Conservation (phyloP, 1,140 invertebrate species). For the Drosophila ficusphila region DNA sequence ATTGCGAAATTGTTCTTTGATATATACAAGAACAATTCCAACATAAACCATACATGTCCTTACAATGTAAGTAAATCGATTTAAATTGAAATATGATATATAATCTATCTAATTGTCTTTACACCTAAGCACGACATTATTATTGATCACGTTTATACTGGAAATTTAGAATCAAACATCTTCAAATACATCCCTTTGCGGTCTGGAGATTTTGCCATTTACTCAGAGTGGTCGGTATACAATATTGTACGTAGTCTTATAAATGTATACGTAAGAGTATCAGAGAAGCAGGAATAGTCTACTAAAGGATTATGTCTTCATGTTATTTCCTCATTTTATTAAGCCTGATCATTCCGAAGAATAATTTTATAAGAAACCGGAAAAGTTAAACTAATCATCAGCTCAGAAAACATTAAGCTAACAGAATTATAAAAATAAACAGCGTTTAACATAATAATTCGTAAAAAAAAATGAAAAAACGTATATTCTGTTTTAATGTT, state of each 20-base stretch:
- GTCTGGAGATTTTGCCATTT: conserved; percentile 38
- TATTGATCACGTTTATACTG: conserved; percentile 49
- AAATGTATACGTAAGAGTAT: conserved; percentile 16
- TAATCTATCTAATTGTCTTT: neutral
- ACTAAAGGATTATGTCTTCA: no score
- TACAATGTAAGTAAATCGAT: conserved; percentile 36
- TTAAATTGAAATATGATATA: no score
- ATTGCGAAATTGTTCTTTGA: conserved; percentile 17
- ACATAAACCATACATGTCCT: conserved; percentile 58
- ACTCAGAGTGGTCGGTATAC: neutral
- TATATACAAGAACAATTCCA: conserved; percentile 13
- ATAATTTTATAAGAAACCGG: no score
- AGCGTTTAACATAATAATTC: no score
- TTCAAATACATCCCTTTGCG: conserved; percentile 16
- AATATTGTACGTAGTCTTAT: neutral
- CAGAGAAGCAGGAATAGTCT: conserved; percentile 3
- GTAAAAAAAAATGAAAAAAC: no score
- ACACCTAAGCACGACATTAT: conserved; percentile 48
- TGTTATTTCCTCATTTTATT: no score
- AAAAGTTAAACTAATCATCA: no score
- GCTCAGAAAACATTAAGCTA: no score
- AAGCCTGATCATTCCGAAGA: no score
- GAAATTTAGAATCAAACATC: conserved; percentile 17
- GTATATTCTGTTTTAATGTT: no score
- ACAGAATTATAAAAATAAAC: no score